phyloP scores from a whole-genome alignment of 2,113 vertebrate genomes.

The Hippolais icterina region DNA sequence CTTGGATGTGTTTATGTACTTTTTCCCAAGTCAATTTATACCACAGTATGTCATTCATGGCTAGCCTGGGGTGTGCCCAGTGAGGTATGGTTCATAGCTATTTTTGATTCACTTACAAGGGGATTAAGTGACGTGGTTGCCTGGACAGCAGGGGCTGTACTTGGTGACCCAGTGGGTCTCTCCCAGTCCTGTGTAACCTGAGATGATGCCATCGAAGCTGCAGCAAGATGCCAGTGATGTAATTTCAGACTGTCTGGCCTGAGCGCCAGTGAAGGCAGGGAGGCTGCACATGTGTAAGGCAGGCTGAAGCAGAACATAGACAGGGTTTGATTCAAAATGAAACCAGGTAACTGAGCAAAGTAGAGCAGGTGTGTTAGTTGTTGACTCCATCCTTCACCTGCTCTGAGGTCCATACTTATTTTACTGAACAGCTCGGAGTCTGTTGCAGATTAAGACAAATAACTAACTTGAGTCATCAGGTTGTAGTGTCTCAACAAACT shows the following conservation, averaged over 20 bases:
- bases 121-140: neutral
- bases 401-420: neutral
- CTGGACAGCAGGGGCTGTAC: neutral
- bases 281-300: neutral
- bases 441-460: neutral
- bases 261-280: neutral
- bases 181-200: constrained; percentile 26
- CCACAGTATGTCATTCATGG: neutral
- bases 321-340: neutral
- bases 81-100: neutral
- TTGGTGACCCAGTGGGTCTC: neutral
- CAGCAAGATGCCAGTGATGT: constrained; percentile 41
- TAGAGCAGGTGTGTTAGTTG: neutral
- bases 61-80: neutral
- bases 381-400: neutral
- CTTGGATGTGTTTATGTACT: neutral
- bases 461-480: neutral
- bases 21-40: neutral
- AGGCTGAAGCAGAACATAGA: neutral
- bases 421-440: neutral
- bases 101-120: neutral
- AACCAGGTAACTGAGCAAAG: neutral
- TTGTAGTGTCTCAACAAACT: neutral
- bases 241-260: constrained; percentile 57
- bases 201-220: constrained; percentile 17